These are phyloP conservation scores for Clunio marinus DNA, from an alignment of 2,888 invertebrate species.

Conservation along the genomic window DNA sequence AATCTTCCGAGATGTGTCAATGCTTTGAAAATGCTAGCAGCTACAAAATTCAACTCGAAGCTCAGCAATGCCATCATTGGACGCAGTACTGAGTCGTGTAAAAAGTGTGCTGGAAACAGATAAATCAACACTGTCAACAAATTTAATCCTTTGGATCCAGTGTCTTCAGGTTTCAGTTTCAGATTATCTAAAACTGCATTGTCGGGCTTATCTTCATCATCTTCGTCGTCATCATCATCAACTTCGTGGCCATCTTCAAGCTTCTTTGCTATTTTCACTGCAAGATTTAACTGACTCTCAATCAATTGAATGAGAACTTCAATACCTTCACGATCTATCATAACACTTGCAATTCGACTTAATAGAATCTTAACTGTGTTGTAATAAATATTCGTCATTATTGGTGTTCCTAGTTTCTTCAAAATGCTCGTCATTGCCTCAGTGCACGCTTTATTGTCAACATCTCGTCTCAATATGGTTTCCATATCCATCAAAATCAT, in stretches of 20 bases:
- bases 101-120: constrained; percentile 86
- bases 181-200: constrained; percentile 19
- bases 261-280: constrained; percentile 45
- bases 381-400: constrained; percentile 93
- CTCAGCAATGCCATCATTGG: constrained; percentile 67
- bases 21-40: constrained; percentile 75
- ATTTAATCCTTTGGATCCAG: constrained; percentile 84
- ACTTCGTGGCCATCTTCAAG: constrained; percentile 58
- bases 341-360: constrained; percentile 91
- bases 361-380: constrained; percentile 93
- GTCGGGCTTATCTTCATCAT: not conserved
- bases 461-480: constrained; percentile 79
- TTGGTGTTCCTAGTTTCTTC: constrained; percentile 89
- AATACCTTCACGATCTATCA: constrained; percentile 89
- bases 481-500: constrained; percentile 75
- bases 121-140: constrained; percentile 64
- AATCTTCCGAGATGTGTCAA: constrained; percentile 85
- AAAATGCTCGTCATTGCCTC: constrained; percentile 77
- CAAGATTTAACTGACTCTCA: constrained; percentile 17
- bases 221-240: constrained; percentile 49
- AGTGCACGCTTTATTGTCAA: constrained; percentile 92
- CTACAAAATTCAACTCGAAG: constrained; percentile 70
- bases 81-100: constrained; percentile 76
- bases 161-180: constrained; percentile 66
- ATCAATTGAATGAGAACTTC: constrained; percentile 59